Evolutionary conservation across 2,797 vertebrate genomes (phyloP), one percentile per base, ranked within the genome.

Genomic region (Sebastes reedi): DNA sequence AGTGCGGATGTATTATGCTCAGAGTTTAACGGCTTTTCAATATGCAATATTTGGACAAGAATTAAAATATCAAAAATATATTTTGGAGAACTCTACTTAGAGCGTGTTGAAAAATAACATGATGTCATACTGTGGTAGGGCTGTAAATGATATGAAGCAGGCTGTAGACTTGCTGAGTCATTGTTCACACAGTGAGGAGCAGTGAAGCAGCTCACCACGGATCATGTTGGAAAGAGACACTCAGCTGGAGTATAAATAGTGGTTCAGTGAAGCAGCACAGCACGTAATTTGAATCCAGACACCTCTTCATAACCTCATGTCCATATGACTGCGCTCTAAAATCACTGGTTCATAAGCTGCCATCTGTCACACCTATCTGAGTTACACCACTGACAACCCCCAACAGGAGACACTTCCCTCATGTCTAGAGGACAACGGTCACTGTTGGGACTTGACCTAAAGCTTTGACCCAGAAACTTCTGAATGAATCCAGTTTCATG

Each of bases 201-300:
- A 74, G 61, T 27, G 78, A 61, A 82, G 81, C 70, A 59, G 46
- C 68, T 81, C 73, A 30, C 24, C 14, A 6, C 6, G 61, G 32
- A 24, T 64, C 70, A 60, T 12, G 9, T 5, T 73, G 68, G 75
- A 79, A 61, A 55, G 36, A 79, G 85, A 88, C 84, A 67, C 30
- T 67, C 7, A 58, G n/a, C 68, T 9, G 29, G 67, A 76, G 73
- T 93, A 91, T 87, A 92, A 92, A 93, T 94, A 94, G 91, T 68
- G 62, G 32, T 61, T 61, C 61, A 27, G 75, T 67, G 67, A 71
- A 79, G 77, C 80, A 32, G 79, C 42, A 30, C 74, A 50, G 65
- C 71, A 32, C 6, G 92, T 88, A 92, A 93, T 59, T 62, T 69
- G 91, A 94, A 36, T 74, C 85, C 39, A 22, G 64, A 10, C 75